phyloP scores from a whole-genome alignment of 1,140 invertebrate species.

The Drosophila murphyi region DNA sequence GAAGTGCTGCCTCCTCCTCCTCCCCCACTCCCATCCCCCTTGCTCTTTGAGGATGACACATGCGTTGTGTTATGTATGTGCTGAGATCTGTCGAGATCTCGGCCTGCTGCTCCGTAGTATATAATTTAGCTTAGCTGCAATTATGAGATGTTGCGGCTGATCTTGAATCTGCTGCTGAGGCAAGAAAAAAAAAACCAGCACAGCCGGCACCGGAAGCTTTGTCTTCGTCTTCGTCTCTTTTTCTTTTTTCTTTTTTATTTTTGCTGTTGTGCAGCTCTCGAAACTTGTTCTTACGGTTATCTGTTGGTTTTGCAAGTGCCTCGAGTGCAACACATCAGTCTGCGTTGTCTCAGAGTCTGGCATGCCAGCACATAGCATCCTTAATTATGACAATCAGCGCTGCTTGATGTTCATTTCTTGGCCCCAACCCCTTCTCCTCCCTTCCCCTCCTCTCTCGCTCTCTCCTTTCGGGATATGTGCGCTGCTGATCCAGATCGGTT shows the following conservation, averaged over 20 bases:
- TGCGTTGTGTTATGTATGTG: conserved; percentile 26
- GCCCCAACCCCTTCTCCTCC: conserved; percentile 25
- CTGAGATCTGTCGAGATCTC: conserved; percentile 38
- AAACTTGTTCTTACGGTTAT: conserved; percentile 80
- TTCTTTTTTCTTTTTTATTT: conserved; percentile 9
- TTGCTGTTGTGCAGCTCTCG: background rate
- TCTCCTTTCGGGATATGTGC: conserved; percentile 26
- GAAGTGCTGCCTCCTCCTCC: conserved; percentile 1
- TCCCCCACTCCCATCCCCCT: background rate
- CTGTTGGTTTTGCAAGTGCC: conserved; percentile 75
- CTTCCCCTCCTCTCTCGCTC: conserved; percentile 12
- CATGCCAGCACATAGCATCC: conserved; percentile 78
- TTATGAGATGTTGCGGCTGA: conserved; percentile 77
- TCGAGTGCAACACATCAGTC: conserved; percentile 45
- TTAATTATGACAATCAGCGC: conserved; percentile 82
- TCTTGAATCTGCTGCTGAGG: conserved; percentile 51
- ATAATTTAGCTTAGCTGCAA: conserved; percentile 82
- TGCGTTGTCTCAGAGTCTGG: conserved; percentile 45
- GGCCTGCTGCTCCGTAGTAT: conserved; percentile 45
- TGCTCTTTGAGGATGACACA: conserved; percentile 45
- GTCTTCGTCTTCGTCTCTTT: conserved; percentile 9
- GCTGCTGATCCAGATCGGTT: conserved; percentile 68
- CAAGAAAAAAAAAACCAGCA: conserved; percentile 47
- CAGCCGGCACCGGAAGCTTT: conserved; percentile 71
- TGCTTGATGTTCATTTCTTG: conserved; percentile 62